Evolutionary conservation across 2,113 vertebrate species (phyloP), one percentile per base, ranked within the genome.

Genomic region (Ciconia boyciana): DNA sequence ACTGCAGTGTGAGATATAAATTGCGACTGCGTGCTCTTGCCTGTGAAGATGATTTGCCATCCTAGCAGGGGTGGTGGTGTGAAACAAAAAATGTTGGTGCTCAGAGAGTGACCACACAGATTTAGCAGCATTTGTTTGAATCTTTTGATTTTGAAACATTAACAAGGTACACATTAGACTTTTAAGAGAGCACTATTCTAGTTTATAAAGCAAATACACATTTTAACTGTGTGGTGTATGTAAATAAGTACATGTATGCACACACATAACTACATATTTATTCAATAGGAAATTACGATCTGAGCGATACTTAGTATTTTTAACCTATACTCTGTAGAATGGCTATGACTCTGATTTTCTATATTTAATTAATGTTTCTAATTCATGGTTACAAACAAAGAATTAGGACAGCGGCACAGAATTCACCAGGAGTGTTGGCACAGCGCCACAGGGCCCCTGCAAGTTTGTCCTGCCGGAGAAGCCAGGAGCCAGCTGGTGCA

Each of bases 401-500:
- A 55, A 69, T 92, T 90, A 85, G 77, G 44, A 49, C 18, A 75
- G 44, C 1, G 18, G 25, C 0, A 0, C 29, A 75, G 85, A 72
- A 79, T 92, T 83, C 76, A 71, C 66, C 44, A 41, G 51, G 66
- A 92, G 39, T 12, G 8, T 48, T 89, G 87, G 52, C 89, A 11
- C 13, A 4, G 32, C 2, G 49, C 58, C 81, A 74, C 44, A 74
- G 29, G 32, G 46, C 19, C 46, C 58, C 51, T 25, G 51, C 68
- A 94, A 93, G 71, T 91, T 88, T 76, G 68, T 94, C 79, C 62
- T 91, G 84, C 75, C 9, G 5, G 60, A 70, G 71, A 64, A 90
- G 49, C 51, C 61, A 36, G 80, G 62, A 94, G 66, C 83, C 95
- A 97, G 92, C 82, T 96, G 91, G 49, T 94, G 58, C 46, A 74